Evolutionary conservation across 2,888 invertebrate genomes (phyloP).

Genomic region (Caprella mutica): DNA sequence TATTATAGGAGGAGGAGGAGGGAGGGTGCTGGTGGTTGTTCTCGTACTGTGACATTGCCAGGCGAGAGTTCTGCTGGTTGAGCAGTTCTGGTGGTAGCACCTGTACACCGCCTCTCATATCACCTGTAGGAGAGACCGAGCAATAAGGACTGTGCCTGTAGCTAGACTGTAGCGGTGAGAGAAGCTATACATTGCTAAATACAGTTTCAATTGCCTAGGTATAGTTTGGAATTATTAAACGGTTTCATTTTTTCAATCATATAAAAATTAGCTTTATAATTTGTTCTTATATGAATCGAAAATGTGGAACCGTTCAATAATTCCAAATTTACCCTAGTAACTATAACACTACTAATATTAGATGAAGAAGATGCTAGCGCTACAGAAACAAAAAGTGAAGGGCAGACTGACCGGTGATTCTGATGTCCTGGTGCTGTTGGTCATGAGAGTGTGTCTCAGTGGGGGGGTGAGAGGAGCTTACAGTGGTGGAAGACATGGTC

Average conservation of each 20-base stretch:
- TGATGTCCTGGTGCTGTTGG: conserved; percentile 10
- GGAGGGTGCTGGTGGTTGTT: neutral
- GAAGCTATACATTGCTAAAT: no score
- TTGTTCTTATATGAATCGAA: no score
- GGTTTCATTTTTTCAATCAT: no score
- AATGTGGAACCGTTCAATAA: no score
- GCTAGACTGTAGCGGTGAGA: no score
- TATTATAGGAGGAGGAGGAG: conserved; percentile 1
- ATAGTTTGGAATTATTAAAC: no score
- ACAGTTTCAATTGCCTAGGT: no score
- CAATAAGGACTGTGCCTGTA: no score
- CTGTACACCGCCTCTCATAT: conserved; percentile 8
- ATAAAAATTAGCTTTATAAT: no score
- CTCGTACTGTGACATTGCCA: neutral
- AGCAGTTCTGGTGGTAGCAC: conserved; percentile 16
- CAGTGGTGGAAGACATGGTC: conserved; percentile 3
- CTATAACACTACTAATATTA: no score
- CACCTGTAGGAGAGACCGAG: neutral
- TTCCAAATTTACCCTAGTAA: no score
- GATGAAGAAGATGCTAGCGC: no score
- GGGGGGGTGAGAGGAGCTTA: conserved; percentile 1
- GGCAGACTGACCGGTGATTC: conserved; percentile 1
- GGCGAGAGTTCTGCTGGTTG: neutral
- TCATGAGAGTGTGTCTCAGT: neutral
- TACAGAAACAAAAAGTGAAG: neutral